Base-by-base conservation (phyloP, 2,888 invertebrate genomes). In the Rotaria sp. region DNA sequence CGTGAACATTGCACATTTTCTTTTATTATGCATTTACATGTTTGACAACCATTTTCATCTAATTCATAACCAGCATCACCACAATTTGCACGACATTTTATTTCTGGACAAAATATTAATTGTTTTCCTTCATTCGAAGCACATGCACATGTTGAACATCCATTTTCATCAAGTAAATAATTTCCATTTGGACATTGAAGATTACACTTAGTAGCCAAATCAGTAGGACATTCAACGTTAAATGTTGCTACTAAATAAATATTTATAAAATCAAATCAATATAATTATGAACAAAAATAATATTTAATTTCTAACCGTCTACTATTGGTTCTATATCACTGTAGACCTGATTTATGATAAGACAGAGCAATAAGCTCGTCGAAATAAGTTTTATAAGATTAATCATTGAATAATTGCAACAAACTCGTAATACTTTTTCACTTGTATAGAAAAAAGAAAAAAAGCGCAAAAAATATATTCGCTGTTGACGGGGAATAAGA, bases 1-100 rank as follows among this genome's bases (percentile, higher is more conserved):
- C n/a, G 2, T 80, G 80, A 80, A 45, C 80, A 80, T 45, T 80
- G 26, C 5, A 80, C n/a, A 26, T n/a, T 45, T 11, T 41, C 41
- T 80, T 45, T 45, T n/a, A 8, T 4, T 10, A 15, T 11, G 13
- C 80, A 80, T 80, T 45, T 41, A 80, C 80, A 80, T 45, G 80
- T 80, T 26, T 80, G 80, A 45, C 80, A 80, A 80, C 80, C 80
- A 10, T 80, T 45, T 45, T 80, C 45, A 80, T 80, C 80, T 26
- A n/a, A 26, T 45, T 45, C 0, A 80, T 80, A 80, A 45, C 80
- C 80, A 80, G 24, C n/a, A 15, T 24, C 45, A 35, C 67, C 67
- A n/a, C 80, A 80, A n/a, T 26, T 80, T 26, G 80, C 24, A 24
- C 80, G 80, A 26, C 80, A 80, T 80, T 80, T 45, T 24, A 80